Conservation (phyloP, 2,113 vertebrate species). For the Ciconia boyciana region DNA sequence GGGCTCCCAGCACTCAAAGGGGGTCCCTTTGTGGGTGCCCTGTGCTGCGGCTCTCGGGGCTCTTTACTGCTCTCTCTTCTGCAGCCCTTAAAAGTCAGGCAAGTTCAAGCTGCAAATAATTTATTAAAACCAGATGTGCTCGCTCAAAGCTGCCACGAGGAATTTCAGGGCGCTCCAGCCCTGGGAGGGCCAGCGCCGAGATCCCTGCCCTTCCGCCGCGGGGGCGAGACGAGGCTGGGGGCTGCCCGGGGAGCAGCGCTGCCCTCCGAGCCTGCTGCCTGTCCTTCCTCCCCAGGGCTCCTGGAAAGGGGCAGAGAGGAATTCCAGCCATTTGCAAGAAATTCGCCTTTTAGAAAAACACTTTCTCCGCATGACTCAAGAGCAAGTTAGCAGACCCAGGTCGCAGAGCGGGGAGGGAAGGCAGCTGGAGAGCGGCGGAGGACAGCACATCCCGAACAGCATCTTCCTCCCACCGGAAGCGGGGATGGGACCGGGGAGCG, state of each 20-base stretch:
- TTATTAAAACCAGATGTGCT: slow-evolving; percentile 67
- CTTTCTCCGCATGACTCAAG: neutral
- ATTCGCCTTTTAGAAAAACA: neutral
- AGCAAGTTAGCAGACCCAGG: neutral
- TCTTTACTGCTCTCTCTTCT: neutral
- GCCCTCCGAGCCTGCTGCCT: neutral
- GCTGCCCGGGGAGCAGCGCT: neutral
- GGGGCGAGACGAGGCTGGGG: neutral
- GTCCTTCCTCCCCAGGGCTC: neutral
- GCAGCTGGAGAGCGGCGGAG: neutral
- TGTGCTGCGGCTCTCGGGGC: neutral
- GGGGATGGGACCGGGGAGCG: neutral
- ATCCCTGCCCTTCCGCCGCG: slow-evolving; percentile 11
- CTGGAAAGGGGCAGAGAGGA: neutral
- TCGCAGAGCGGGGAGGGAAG: neutral
- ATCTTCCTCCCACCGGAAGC: neutral
- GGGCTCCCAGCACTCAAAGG: neutral
- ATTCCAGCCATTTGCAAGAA: neutral
- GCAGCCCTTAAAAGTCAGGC: slow-evolving; percentile 13
- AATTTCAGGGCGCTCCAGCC: slow-evolving; percentile 41
- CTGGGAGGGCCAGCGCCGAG: neutral
- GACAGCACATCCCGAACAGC: neutral
- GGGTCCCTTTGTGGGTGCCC: neutral
- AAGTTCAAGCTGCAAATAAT: slow-evolving; percentile 52
- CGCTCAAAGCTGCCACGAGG: slow-evolving; percentile 22